phyloP scores from a whole-genome alignment of 2,797 vertebrate species.

The Pagetopsis macropterus region DNA sequence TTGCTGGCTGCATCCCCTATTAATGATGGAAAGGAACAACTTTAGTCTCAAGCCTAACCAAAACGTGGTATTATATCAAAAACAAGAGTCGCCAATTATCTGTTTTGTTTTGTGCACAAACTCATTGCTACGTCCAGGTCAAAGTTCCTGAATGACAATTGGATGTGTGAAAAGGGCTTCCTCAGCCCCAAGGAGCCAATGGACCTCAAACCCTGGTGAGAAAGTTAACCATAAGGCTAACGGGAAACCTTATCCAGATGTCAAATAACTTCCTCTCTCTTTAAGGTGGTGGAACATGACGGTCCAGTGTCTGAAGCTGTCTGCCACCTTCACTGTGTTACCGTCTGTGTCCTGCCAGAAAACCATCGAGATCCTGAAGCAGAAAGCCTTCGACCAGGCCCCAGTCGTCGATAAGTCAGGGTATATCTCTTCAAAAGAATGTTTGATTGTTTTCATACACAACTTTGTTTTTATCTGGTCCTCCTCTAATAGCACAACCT shows the following conservation, averaged over 20 bases:
- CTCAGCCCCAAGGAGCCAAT: slow-evolving; percentile 87
- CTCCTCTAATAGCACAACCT: too few species aligned
- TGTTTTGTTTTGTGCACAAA: too few species aligned
- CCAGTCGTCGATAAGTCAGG: slow-evolving; percentile 93
- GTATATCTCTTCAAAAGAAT: slow-evolving; percentile 65
- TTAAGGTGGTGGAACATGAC: slow-evolving; percentile 95
- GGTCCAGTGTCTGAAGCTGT: slow-evolving; percentile 89
- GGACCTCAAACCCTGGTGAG: slow-evolving; percentile 89
- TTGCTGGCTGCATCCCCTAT: too few species aligned
- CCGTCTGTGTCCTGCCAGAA: slow-evolving; percentile 91
- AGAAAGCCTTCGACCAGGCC: slow-evolving; percentile 95
- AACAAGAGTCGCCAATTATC: background rate
- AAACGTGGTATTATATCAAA: background rate
- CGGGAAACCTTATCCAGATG: too few species aligned
- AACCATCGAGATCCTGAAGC: slow-evolving; percentile 92
- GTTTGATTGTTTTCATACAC: too few species aligned
- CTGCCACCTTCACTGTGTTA: slow-evolving; percentile 91
- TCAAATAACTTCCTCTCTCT: too few species aligned
- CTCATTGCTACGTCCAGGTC: slow-evolving; percentile 81
- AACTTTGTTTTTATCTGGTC: too few species aligned
- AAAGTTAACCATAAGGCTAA: too few species aligned
- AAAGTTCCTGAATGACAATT: slow-evolving; percentile 95
- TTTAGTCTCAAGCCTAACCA: too few species aligned
- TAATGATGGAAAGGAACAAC: too few species aligned
- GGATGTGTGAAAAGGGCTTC: slow-evolving; percentile 97